Evolutionary conservation across 1,140 invertebrate species (phyloP).

Genomic region (Drosophila pandora): DNA sequence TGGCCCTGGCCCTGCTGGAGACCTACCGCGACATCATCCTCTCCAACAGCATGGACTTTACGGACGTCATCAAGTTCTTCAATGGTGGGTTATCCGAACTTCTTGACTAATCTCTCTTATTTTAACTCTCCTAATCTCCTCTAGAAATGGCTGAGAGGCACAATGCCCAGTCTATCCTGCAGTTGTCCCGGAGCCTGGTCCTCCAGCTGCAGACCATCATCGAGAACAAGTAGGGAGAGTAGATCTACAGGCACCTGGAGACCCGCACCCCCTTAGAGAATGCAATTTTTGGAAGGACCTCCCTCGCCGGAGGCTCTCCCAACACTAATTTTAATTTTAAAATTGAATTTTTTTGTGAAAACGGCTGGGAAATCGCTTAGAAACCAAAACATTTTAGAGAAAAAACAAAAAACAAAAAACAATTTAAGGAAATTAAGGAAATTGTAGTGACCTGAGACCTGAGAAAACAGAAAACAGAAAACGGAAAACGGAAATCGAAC

Average conservation of each 20-base stretch:
- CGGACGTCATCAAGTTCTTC: slow-evolving; percentile 98
- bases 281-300: slow-evolving; percentile 26
- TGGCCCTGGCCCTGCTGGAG: slow-evolving; percentile 95
- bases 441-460: slow-evolving; percentile 74
- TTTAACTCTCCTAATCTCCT: background rate
- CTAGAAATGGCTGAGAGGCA: slow-evolving; percentile 98
- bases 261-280: slow-evolving; percentile 30
- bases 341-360: slow-evolving; percentile 27
- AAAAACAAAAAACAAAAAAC: slow-evolving; percentile 11
- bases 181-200: slow-evolving; percentile 92
- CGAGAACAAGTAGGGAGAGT: slow-evolving; percentile 90
- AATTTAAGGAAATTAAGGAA: slow-evolving; percentile 52
- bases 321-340: slow-evolving; percentile 5
- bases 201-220: slow-evolving; percentile 95
- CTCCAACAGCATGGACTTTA: slow-evolving; percentile 98
- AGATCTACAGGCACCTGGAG: slow-evolving; percentile 30
- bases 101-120: background rate
- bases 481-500: slow-evolving; percentile 21
- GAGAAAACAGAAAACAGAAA: slow-evolving; percentile 19
- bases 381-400: slow-evolving; percentile 14
- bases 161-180: slow-evolving; percentile 91
- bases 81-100: slow-evolving; percentile 88
- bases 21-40: slow-evolving; percentile 97
- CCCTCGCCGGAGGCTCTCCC: slow-evolving; percentile 4
- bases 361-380: slow-evolving; percentile 62